Evolutionary conservation across 2,797 vertebrate species (phyloP), one percentile per base, ranked within the genome.

Genomic region (Petrocephalus schoutedeni): DNA sequence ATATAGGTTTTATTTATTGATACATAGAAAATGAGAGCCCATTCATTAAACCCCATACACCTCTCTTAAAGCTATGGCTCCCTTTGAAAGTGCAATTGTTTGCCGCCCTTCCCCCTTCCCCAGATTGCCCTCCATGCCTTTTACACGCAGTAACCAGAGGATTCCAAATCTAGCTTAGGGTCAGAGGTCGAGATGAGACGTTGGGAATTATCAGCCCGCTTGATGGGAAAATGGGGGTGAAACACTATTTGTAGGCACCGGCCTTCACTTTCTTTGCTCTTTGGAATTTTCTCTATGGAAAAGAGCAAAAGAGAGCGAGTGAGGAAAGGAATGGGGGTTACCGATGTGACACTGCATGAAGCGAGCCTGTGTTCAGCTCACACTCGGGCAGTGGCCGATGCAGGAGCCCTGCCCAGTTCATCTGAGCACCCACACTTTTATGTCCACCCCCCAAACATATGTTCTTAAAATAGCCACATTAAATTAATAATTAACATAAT

Each of bases 121-220:
- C 59, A 59, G 57, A 80, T 61, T 89, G 89, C 64, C 88, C 89
- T 90, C 41, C 16, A 59, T 87, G 89, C 88, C 90, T 91, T 92
- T 90, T 89, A 88, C 89, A 85, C 86, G 82, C 87, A 71, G 28
- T 84, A 90, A 86, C 67, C 32, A 89, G 87, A 90, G 87, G 61
- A 57, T 88, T 91, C 91, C 89, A 86, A 82, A 90, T 90, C 91
- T 87, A 86, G 85, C n/a, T 28, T 53, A 86, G 87, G 92, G 91
- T 92, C 89, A 91, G 87, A 91, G 91, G 93, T 92, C 87, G 87
- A 87, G 90, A 86, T 86, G 89, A 87, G 89, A 88, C 77, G 90
- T 89, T 91, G 87, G 89, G 89, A 90, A 89, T 82, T 85, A 85
- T 86, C 89, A 87, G 87, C 67, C 86, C 58, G 67, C 82, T 56